Base-by-base conservation (phyloP, 2,797 vertebrate genomes). In the Fringilla coelebs region DNA sequence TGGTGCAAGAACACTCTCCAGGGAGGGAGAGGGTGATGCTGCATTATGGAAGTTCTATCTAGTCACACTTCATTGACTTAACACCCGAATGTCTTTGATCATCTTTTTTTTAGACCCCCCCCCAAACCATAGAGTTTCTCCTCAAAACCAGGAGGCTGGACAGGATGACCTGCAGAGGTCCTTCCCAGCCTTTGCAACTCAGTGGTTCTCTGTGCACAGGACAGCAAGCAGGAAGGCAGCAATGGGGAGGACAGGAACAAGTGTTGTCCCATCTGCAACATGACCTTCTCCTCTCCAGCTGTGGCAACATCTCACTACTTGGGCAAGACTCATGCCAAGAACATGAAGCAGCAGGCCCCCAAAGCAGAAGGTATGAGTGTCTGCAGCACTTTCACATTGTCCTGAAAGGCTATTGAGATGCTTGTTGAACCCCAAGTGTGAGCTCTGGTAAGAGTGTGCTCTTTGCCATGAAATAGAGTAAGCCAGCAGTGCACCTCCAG, bases 241-340 rank as follows among this genome's bases (percentile, higher is more conserved):
- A 98, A 97, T 22, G 98, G 98, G 85, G 98, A 98, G 40, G 98
- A 99, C 96, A 98, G 98, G 91, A 98, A 98, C 95, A 99, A 99
- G 97, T 98, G 97, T 68, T 99, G 99, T 97, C 97, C 98, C 70
- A 94, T 99, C 86, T 99, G 99, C 96, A 99, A 99, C 98, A 99
- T 99, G 99, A 99, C 98, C 73, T 99, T 99, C 98, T 98, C 98
- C 24, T 99, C 99, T 58, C 97, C 98, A 0, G 99, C 99, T 1
- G 98, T 99, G 97, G 99, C 99, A 14, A 98, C 99, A 34, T 99
- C 99, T 78, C 99, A 99, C 96, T 99, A 99, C 97, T 94, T 98
- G 97, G 99, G 99, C 92, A 99, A 99, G 98, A 98, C 99, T 93
- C 99, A 99, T 57, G 98, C 99, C 97, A 99, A 99, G 98, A 99